Base-by-base conservation (phyloP, 1,140 invertebrate species). In the Lepidotrigona ventralis region DNA sequence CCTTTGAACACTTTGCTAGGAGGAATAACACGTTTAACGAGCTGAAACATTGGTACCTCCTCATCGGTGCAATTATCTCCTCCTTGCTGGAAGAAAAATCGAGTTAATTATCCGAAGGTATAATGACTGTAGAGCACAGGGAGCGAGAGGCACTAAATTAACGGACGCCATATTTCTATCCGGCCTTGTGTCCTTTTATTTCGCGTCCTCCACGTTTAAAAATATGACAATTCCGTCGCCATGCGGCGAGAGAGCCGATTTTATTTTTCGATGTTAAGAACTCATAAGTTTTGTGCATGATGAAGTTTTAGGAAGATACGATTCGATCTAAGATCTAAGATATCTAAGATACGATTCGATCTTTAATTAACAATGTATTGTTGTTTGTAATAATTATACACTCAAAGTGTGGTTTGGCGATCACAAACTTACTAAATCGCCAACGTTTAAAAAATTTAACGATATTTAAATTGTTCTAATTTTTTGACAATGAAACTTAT, bases 41-140 rank as follows among this genome's bases (percentile, higher is more conserved):
- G 87, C 87, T 85, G 87, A 87, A 83, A 87, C 87, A 86, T 89
- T 89, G 85, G 85, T 89, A 87, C 77, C 79, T 89, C 77, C 79
- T 89, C 88, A 89, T 89, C 83, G 87, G 87, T 79, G 88, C 85
- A 87, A 89, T 90, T 90, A 90, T 85, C 79, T 90, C 87, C 64
- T 90, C 64, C 66, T 81, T 75, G 74, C 70, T 84, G 70, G 82
- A 90, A 89, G 88, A 90, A 90, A 90, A 89, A 87, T 90, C 86
- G 86, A 87, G 87, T 90, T 90, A 90, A 90, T 90, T 90, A 89
- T 86, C 86, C 87, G 85, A 88, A 85, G 86, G 82, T 87, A 88
- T 89, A 90, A 90, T 85, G 88, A 84, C 74, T 78, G 71, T 64
- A 56, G 51, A 70, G 77, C 69, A 66, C 54, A 71, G 80, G 58